Conservation (phyloP, 2,888 invertebrate genomes). For the Xylota segnis region DNA sequence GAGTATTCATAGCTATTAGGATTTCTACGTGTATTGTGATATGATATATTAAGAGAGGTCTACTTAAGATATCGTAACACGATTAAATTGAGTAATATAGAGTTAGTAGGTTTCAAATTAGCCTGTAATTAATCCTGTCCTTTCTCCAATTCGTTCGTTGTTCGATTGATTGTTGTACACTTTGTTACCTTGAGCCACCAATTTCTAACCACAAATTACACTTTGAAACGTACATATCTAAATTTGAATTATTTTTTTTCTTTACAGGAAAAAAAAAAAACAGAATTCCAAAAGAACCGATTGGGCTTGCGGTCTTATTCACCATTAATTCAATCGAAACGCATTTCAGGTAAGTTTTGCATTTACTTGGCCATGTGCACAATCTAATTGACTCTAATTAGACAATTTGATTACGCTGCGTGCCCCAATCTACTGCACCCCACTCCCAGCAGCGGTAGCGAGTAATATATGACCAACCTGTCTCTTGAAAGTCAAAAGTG, state of each 20-base stretch:
- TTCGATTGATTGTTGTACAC: not conserved
- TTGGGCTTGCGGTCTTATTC: constrained; percentile 18
- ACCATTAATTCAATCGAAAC: constrained; percentile 37
- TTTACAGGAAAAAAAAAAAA: constrained; percentile 30
- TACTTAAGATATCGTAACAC: too few species aligned
- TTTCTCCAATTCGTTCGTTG: not conserved
- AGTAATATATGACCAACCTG: constrained; percentile 56
- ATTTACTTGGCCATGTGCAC: constrained; percentile 64
- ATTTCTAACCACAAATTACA: constrained; percentile 13
- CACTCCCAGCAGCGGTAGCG: constrained; percentile 19
- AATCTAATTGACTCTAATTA: constrained; percentile 75
- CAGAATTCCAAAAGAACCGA: constrained; percentile 32
- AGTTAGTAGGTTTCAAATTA: not conserved
- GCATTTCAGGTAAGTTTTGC: constrained; percentile 68
- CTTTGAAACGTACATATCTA: not conserved
- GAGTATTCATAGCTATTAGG: too few species aligned
- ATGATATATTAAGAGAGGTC: too few species aligned
- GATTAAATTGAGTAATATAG: too few species aligned
- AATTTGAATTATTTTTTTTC: constrained; percentile 46
- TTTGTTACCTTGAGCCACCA: constrained; percentile 23
- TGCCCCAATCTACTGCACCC: constrained; percentile 48
- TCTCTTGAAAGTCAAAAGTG: constrained; percentile 72
- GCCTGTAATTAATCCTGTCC: too few species aligned
- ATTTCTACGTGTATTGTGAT: too few species aligned
- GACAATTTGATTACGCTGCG: constrained; percentile 72